phyloP scores from a whole-genome alignment of 2,797 vertebrate genomes.

The Scleropages formosus region DNA sequence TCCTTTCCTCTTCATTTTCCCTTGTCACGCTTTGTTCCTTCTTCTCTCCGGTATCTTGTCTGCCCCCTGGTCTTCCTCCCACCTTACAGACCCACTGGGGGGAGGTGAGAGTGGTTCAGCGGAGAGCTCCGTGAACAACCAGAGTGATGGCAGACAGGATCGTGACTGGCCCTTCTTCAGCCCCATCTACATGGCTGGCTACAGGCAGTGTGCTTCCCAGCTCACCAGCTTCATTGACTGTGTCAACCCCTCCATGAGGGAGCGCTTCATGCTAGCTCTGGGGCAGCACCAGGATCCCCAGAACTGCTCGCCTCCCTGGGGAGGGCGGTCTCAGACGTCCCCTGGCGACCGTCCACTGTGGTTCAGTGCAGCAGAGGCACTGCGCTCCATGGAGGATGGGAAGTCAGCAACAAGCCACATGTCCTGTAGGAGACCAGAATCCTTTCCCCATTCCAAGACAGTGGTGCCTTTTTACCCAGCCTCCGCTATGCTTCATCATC shows the following conservation, averaged over 20 bases:
- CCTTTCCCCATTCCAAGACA: conserved; percentile 33
- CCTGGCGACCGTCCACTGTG: conserved; percentile 29
- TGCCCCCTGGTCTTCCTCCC: background rate
- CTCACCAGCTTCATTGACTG: conserved; percentile 45
- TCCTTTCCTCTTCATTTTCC: background rate
- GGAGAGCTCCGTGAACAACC: background rate
- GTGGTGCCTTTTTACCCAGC: conserved; percentile 35
- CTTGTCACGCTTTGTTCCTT: background rate
- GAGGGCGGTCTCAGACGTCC: conserved; percentile 19
- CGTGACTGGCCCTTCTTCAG: conserved; percentile 24
- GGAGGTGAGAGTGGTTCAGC: conserved; percentile 16
- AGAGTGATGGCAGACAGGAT: background rate
- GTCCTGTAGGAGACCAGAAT: conserved; percentile 28
- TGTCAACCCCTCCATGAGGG: conserved; percentile 42
- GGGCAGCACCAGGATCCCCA: conserved; percentile 42
- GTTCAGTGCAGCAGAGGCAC: conserved; percentile 30
- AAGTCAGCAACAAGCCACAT: conserved; percentile 22
- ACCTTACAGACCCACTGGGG: background rate
- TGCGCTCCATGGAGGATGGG: background rate
- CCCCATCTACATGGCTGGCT: conserved; percentile 47
- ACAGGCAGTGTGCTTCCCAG: conserved; percentile 44
- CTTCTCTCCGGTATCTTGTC: background rate
- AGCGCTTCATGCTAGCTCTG: conserved; percentile 43
- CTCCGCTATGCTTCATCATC: conserved; percentile 41
- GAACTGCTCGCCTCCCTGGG: conserved; percentile 16